Base-by-base conservation (phyloP, 30 jellyfish, hydroid and myxozoan species). In the Cassiopea andromeda region DNA sequence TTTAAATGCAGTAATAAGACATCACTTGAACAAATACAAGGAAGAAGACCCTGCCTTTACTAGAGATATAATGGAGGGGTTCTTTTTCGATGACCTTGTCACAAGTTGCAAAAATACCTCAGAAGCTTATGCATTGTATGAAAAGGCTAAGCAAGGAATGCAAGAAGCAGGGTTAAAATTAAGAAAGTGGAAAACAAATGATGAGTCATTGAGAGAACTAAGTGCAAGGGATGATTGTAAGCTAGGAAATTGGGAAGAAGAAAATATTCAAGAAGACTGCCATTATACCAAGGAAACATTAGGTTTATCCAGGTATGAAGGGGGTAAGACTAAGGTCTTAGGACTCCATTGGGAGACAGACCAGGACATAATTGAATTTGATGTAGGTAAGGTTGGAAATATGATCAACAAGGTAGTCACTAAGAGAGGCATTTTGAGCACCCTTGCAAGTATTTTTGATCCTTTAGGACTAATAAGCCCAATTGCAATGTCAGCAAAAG, bases 341-440 rank as follows among this genome's bases (percentile, higher is more conserved):
- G 91, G 91, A 48, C 38, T 83, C 82, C 76, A 82, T 27, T 83
- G 91, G 91, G 84, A 83, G 66, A 83, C 77, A 45, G 83, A 83
- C 43, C 18, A 72, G 73, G 91, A 83, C 74, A 67, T 57, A 7
- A 16, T 68, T 48, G 84, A 83, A 48, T 83, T 83, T 69, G 83
- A 83, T 69, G 49, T 83, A 13, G 76, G 84, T 7, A 69, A 59
- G 80, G n/a, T 75, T 5, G 91, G 73, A 18, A 49, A 75, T 45
- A 72, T 44, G 43, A 75, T 68, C n/a, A 5, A 71, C 7, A 59
- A 13, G 43, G 64, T 69, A 67, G 84, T 72, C 60, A 83, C 91
- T 18, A 83, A 83, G 91, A 7, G 91, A 43, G 91, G 84, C 18
- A 83, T 83, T 64, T 69, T 83, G 80, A 83, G 91, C 59, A 83